These are phyloP conservation scores for Pachyrhynchus sulphureomaculatus DNA, from an alignment of 1,140 invertebrate species.

Conservation along the genomic window DNA sequence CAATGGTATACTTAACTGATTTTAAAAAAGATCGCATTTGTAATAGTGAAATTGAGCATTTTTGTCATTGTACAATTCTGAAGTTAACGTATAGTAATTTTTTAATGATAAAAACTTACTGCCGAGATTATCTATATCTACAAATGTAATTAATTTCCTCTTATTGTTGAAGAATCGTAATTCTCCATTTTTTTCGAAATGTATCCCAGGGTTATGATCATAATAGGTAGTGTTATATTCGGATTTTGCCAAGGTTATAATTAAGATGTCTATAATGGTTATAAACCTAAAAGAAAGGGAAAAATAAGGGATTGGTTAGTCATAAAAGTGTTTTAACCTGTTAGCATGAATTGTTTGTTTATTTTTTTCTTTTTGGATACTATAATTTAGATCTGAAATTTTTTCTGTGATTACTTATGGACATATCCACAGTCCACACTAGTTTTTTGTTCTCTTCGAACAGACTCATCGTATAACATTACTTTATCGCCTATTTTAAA, in stretches of 20 bases:
- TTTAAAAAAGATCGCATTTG: neutral
- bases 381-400: neutral
- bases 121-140: neutral
- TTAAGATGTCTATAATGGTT: no score
- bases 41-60: slow-evolving; percentile 1
- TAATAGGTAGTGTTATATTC: neutral
- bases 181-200: slow-evolving; percentile 1
- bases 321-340: slow-evolving; percentile 16
- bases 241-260: neutral
- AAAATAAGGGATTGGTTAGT: neutral
- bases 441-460: slow-evolving; percentile 9
- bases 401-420: slow-evolving; percentile 4
- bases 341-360: slow-evolving; percentile 13
- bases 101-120: neutral
- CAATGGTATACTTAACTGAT: neutral
- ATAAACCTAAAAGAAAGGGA: no score
- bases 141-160: neutral
- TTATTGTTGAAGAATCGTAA: neutral
- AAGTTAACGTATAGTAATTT: neutral
- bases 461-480: slow-evolving; percentile 9
- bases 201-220: neutral
- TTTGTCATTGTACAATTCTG: neutral
- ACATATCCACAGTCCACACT: slow-evolving; percentile 5
- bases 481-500: slow-evolving; percentile 25
- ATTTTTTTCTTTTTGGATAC: slow-evolving; percentile 10